Conservation (phyloP, 2,888 invertebrate species). For the Melinopterus prodromus region DNA sequence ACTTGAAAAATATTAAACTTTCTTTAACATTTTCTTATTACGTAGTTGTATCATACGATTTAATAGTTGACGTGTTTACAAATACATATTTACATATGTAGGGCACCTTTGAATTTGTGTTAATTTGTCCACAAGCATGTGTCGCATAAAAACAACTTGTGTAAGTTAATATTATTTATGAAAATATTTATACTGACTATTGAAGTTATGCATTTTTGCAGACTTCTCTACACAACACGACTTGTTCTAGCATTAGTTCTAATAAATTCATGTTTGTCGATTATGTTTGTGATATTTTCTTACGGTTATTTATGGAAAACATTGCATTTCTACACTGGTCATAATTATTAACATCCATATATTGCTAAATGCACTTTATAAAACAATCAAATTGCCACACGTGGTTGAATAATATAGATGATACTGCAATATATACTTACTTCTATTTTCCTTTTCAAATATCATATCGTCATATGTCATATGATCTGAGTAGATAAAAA, state of each 20-base stretch:
- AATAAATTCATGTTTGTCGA: not conserved
- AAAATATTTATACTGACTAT: not conserved
- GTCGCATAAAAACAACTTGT: not conserved
- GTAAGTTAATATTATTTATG: not conserved
- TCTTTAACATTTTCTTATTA: too few species aligned
- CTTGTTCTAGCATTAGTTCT: not conserved
- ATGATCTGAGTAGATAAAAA: too few species aligned
- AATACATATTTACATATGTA: not conserved
- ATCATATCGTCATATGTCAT: too few species aligned
- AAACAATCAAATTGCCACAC: not conserved
- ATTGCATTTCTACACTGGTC: not conserved
- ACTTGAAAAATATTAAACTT: too few species aligned
- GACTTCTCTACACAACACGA: not conserved
- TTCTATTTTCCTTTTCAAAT: too few species aligned
- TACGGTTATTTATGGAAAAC: not conserved
- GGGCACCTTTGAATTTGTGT: not conserved
- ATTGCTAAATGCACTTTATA: too few species aligned
- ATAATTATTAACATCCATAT: not conserved
- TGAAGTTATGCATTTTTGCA: too few species aligned
- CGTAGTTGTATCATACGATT: too few species aligned
- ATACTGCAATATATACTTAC: too few species aligned
- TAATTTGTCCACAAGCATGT: not conserved
- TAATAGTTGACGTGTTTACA: not conserved
- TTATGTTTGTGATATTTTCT: too few species aligned
- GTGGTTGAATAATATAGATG: not conserved